phyloP scores from a whole-genome alignment of 2,888 invertebrate genomes.

The Catocala fraxini region DNA sequence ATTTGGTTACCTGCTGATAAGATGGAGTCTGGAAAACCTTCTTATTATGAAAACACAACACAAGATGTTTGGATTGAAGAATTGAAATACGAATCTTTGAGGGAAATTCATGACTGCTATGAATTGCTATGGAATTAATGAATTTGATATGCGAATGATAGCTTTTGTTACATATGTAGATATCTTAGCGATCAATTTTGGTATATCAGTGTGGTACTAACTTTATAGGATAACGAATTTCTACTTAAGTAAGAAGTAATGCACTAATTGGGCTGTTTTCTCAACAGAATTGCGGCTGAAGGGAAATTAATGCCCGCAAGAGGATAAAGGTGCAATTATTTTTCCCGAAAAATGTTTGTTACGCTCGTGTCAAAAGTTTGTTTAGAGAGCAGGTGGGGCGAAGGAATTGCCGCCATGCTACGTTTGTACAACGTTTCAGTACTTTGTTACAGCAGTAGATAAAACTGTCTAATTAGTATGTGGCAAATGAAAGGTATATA shows the following conservation, averaged over 20 bases:
- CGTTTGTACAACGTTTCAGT: slow-evolving; percentile 11
- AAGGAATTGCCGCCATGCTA: slow-evolving; percentile 63
- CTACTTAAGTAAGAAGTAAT: slow-evolving; percentile 71
- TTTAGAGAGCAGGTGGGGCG: slow-evolving; percentile 74
- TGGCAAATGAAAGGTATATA: background rate
- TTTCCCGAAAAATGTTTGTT: slow-evolving; percentile 73
- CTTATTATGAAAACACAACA: too few species aligned
- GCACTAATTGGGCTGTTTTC: slow-evolving; percentile 80
- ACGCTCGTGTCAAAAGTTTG: slow-evolving; percentile 79
- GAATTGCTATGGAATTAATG: too few species aligned
- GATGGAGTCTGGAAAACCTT: too few species aligned
- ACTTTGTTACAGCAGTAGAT: background rate
- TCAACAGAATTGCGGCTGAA: slow-evolving; percentile 72
- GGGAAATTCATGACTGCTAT: too few species aligned
- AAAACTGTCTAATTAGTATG: too few species aligned
- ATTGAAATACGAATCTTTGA: too few species aligned
- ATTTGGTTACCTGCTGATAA: too few species aligned
- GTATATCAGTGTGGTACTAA: slow-evolving; percentile 35
- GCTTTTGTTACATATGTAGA: too few species aligned
- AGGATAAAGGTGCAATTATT: slow-evolving; percentile 82
- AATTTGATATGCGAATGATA: too few species aligned
- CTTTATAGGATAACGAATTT: slow-evolving; percentile 54
- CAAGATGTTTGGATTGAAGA: too few species aligned
- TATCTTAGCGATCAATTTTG: too few species aligned
- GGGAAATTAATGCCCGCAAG: slow-evolving; percentile 80